phyloP scores from a whole-genome alignment of 1,140 invertebrate genomes.

The Glossosoma conforme region DNA sequence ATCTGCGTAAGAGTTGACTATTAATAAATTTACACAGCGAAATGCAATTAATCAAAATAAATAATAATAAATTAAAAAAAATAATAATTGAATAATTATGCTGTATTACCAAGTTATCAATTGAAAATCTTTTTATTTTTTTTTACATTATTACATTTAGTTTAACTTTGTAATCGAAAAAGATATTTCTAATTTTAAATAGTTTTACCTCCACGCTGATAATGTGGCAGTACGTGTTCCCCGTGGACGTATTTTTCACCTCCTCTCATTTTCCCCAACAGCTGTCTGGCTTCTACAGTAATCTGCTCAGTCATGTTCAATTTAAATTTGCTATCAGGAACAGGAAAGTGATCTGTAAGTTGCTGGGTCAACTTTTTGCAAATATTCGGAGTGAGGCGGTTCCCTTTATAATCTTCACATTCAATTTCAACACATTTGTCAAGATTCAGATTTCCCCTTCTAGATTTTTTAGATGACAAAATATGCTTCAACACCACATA shows the following conservation, averaged over 20 bases:
- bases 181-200: conserved; percentile 7
- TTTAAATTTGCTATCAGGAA: conserved; percentile 39
- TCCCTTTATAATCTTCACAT: conserved; percentile 52
- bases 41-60: too few relatives aligned
- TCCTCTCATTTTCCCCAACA: conserved; percentile 31
- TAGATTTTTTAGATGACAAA: conserved; percentile 22
- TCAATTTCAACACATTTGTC: conserved; percentile 52
- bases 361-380: conserved; percentile 42
- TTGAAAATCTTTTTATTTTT: conserved; percentile 19
- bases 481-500: conserved; percentile 43
- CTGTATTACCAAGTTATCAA: too few relatives aligned
- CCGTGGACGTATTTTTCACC: conserved; percentile 33
- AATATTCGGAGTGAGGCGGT: conserved; percentile 39
- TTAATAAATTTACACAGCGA: too few relatives aligned
- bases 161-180: conserved; percentile 24
- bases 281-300: conserved; percentile 42
- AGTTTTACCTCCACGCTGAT: conserved; percentile 40
- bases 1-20: too few relatives aligned
- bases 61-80: too few relatives aligned
- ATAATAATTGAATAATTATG: too few relatives aligned
- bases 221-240: conserved; percentile 55
- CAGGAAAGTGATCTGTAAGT: conserved; percentile 44
- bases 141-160: conserved; percentile 34
- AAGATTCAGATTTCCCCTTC: conserved; percentile 50
- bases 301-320: conserved; percentile 41